phyloP scores from a whole-genome alignment of 2,113 vertebrate genomes.

The Cavia aperea region DNA sequence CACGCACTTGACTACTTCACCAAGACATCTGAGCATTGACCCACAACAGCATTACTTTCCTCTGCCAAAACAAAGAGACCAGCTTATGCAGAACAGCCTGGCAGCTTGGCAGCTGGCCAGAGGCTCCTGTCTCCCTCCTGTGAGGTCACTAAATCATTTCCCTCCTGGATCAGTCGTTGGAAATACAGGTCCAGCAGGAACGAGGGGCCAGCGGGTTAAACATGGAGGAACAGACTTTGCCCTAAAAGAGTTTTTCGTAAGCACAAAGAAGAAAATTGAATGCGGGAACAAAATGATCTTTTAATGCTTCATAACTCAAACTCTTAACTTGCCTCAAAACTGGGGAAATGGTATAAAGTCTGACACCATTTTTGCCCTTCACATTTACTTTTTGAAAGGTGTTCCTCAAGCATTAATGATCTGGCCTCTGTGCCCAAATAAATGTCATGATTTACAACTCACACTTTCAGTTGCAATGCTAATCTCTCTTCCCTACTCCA shows the following conservation, averaged over 20 bases:
- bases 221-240: neutral
- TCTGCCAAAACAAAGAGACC: neutral
- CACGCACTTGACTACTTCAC: neutral
- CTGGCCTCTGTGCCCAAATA: neutral
- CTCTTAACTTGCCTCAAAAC: constrained; percentile 25
- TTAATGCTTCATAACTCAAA: constrained; percentile 35
- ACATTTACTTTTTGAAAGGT: constrained; percentile 1
- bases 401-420: neutral
- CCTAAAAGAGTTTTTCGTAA: constrained; percentile 16
- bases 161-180: neutral
- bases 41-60: neutral
- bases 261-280: constrained; percentile 31
- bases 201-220: neutral
- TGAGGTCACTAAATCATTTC: constrained; percentile 23
- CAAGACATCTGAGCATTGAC: neutral
- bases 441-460: neutral
- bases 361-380: neutral
- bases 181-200: constrained; percentile 2
- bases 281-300: constrained; percentile 29
- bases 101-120: constrained; percentile 6
- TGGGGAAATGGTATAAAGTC: neutral
- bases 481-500: neutral
- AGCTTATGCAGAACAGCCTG: neutral
- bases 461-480: neutral
- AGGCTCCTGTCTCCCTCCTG: neutral